Percentiles rank a stretch among this genome's conserved stretches.
Evolutionary conservation across 2,797 vertebrate species (phyloP).

Genomic region (Rhynchonycteris naso): DNA sequence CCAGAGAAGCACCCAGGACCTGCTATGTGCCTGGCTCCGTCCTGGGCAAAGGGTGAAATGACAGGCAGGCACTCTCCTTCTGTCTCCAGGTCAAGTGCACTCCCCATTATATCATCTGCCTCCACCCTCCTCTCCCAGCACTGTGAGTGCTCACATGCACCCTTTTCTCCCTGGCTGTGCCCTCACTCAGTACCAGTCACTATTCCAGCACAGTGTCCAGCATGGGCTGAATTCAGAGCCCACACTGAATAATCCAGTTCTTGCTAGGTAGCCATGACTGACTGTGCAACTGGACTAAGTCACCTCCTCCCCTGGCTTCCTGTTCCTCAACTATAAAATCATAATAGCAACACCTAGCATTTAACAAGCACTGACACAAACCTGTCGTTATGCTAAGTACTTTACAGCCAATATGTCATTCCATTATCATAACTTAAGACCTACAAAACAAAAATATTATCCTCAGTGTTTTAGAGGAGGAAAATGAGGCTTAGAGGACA

Average conservation of each 20-base stretch:
- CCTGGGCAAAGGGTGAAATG: neutral
- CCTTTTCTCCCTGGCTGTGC: neutral
- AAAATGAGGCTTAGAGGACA: neutral
- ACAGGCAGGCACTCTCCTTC: neutral
- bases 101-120: neutral
- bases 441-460: neutral
- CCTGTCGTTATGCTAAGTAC: neutral
- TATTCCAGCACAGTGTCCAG: neutral
- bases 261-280: neutral
- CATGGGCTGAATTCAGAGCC: neutral
- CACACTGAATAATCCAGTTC: neutral
- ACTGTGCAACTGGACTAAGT: neutral
- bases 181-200: neutral
- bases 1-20: neutral
- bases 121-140: neutral
- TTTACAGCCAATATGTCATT: neutral
- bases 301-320: neutral
- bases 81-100: neutral
- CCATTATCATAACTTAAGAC: neutral
- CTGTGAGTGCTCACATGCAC: rapidly evolving
- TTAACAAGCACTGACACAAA: neutral
- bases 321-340: neutral
- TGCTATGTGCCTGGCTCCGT: neutral
- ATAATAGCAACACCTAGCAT: neutral
- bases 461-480: neutral